A percentile compares a stretch with the other conserved stretches of the same genome.
Conservation (phyloP, 2,888 invertebrate genomes). For the Cinara cedri region DNA sequence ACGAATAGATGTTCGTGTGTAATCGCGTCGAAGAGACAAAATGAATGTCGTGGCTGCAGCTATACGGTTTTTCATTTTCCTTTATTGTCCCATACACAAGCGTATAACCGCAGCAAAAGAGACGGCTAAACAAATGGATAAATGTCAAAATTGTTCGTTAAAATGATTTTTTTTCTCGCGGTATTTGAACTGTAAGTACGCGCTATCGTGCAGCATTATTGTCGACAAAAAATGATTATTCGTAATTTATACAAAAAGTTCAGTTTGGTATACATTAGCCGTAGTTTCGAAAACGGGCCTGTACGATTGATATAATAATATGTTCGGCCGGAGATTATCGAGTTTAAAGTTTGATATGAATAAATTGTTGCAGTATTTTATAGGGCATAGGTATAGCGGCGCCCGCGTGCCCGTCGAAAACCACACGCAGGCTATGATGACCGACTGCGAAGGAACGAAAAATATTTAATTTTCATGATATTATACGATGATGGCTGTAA, state of each 20-base stretch:
- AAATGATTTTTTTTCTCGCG: too few species aligned
- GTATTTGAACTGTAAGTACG: background rate
- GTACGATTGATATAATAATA: too few species aligned
- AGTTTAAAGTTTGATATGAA: background rate
- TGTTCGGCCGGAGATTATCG: too few species aligned
- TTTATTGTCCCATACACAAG: conserved; percentile 23
- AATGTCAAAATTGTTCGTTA: background rate
- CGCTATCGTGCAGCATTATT: background rate
- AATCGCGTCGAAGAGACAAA: background rate
- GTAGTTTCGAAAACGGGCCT: too few species aligned
- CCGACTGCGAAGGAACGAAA: too few species aligned
- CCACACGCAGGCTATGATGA: too few species aligned
- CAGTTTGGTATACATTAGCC: too few species aligned
- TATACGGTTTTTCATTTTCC: conserved; percentile 13
- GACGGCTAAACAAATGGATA: background rate
- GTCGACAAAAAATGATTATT: background rate
- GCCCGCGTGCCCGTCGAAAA: too few species aligned
- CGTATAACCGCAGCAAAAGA: background rate
- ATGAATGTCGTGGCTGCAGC: background rate
- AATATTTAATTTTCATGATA: too few species aligned
- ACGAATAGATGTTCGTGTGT: background rate
- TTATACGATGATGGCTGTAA: too few species aligned
- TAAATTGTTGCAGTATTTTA: background rate
- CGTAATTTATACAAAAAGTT: background rate
- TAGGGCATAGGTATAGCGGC: background rate